Evolutionary conservation across 2,113 vertebrate genomes (phyloP).

Genomic region (Gymnobelideus leadbeateri): DNA sequence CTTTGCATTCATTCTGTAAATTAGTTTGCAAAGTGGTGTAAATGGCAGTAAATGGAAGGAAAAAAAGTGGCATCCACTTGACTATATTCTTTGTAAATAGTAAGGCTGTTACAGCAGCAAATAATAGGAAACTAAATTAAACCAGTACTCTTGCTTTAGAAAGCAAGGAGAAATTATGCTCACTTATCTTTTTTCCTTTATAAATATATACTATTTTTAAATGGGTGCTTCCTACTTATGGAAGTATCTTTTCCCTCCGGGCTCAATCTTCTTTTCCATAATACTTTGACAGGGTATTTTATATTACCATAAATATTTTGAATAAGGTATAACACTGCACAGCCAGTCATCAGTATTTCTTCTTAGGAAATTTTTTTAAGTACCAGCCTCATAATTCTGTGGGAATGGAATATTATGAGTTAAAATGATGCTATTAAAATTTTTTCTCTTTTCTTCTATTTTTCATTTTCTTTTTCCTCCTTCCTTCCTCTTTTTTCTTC

Average conservation of each 20-base stretch:
- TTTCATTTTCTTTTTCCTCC: neutral
- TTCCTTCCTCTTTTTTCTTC: neutral
- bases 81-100: neutral
- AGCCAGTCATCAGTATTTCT: conserved; percentile 7
- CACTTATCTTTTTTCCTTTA: conserved; percentile 17
- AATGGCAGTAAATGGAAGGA: neutral
- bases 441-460: neutral
- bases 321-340: neutral
- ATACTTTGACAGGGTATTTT: conserved; percentile 25
- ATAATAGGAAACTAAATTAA: neutral
- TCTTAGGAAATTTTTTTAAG: conserved; percentile 33
- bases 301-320: conserved; percentile 22
- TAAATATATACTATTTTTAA: conserved; percentile 25
- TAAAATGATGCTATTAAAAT: neutral
- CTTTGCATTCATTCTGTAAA: neutral
- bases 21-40: neutral
- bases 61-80: neutral
- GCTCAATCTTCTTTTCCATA: conserved; percentile 1
- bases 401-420: neutral
- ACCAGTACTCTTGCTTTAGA: neutral
- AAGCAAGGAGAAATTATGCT: neutral
- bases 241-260: conserved; percentile 4
- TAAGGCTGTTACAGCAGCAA: neutral
- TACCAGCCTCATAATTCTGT: neutral
- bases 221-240: neutral